Percentiles rank a stretch among this genome's conserved stretches.
phyloP scores from a whole-genome alignment of 1,140 invertebrate species.

The Ostrea denselamellosa region DNA sequence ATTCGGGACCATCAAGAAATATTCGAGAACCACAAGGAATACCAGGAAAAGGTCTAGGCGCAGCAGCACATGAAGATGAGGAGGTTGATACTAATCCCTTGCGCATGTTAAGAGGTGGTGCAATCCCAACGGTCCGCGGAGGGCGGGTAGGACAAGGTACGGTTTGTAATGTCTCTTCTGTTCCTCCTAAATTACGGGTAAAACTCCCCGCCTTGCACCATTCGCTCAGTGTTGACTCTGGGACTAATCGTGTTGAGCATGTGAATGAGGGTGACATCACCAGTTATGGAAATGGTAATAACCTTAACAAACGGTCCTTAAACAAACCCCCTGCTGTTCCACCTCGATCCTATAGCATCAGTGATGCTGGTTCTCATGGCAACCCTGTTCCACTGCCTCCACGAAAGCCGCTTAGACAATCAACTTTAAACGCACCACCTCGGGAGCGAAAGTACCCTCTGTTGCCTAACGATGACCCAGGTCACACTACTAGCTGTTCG shows the following conservation, averaged over 20 bases:
- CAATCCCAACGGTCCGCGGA: constrained; percentile 70
- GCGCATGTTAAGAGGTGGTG: constrained; percentile 83
- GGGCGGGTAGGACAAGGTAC: constrained; percentile 73
- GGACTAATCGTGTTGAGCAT: constrained; percentile 54
- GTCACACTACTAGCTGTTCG: constrained; percentile 31
- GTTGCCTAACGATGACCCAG: constrained; percentile 53
- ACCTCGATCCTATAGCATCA: constrained; percentile 65
- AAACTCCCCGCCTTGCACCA: constrained; percentile 63
- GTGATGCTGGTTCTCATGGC: constrained; percentile 54
- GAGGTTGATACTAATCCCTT: constrained; percentile 85
- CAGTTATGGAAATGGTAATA: constrained; percentile 46
- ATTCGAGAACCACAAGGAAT: constrained; percentile 74
- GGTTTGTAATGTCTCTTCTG: constrained; percentile 63
- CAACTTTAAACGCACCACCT: constrained; percentile 83
- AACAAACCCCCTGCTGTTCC: constrained; percentile 62
- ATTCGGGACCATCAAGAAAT: constrained; percentile 62
- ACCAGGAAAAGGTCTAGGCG: constrained; percentile 61
- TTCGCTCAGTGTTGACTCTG: constrained; percentile 64
- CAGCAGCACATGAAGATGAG: constrained; percentile 64
- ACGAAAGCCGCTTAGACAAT: constrained; percentile 86
- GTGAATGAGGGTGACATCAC: constrained; percentile 44
- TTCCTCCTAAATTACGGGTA: constrained; percentile 65
- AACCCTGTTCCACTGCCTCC: constrained; percentile 86
- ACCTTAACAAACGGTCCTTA: constrained; percentile 28
- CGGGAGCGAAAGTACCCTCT: constrained; percentile 92